Evolutionary conservation across 2,888 invertebrate species (phyloP), one percentile per base, ranked within the genome.

Genomic region (Actias luna): DNA sequence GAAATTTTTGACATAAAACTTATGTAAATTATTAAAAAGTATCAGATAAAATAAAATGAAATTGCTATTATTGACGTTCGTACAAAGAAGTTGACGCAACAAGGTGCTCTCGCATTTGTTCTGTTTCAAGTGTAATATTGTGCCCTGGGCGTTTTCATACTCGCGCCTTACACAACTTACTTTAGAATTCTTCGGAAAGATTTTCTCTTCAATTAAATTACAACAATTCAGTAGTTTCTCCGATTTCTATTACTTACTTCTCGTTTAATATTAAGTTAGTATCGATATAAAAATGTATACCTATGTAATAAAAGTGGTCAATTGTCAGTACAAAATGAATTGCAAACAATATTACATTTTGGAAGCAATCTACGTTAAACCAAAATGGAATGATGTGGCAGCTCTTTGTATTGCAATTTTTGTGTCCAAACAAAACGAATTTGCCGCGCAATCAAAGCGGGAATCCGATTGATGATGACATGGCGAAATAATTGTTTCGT

Each of bases 351-450:
- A 88, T 90, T 89, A 91, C 89, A 88, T 90, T 90, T 91, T 89
- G 87, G 89, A 87, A 87, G 86, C 91, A 90, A 92, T 92, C 89
- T 89, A 92, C 89, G 91, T 88, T 88, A 89, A 91, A 88, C 91
- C 88, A 83, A 90, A 92, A 88, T 89, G 91, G 92, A 91, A 92
- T 92, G 92, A 92, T 92, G 92, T 92, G 92, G 91, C 89, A 88
- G 89, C 91, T 91, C 91, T 92, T 91, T 92, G 91, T 90, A 92
- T 92, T 92, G 92, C 92, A 92, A 92, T 91, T 92, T 92, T 92
- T 92, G 91, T 89, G 87, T 89, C 85, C 89, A 92, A 92, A 92
- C 92, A 92, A 92, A 92, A 91, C 90, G 88, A 92, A 91, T 92
- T 92, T 91, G 90, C 90, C 88, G 88, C 89, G 91, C 92, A 92